Evolutionary conservation across 30 jellyfish, hydroid and myxozoan genomes (phyloP), one percentile per base, ranked within the genome.

Genomic region (Chironex yamaguchii): DNA sequence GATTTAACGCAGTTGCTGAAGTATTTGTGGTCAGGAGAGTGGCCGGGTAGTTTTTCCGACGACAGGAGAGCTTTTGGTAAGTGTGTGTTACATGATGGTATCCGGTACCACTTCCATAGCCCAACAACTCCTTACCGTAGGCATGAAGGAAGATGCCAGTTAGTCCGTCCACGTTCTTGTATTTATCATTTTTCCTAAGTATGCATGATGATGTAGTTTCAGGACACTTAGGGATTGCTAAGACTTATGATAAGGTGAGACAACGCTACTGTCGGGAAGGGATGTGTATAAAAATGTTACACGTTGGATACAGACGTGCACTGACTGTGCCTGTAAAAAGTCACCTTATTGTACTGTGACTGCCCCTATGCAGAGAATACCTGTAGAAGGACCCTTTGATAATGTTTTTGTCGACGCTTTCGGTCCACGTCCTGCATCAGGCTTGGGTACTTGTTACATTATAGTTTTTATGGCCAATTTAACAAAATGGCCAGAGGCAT

Each of bases 211-310:
- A 87, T 23, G 50, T 36, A 24, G 11, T 35, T 67, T 66, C 84
- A 24, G 96, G 93, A 62, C 96, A 68, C 62, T 67, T 80, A 35
- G 96, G 94, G 1, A 36, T 79, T 17, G 79, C 94, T 3, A 79
- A 87, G 42, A 28, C 87, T 11, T 77, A 67, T 27, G 94, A 77
- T 31, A 79, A 67, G 68, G 35, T 80, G 29, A 62, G 89, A 25
- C 87, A 73, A 54, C 58, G 58, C 17, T 42, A 42, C 17, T 42
- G 9, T 42, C 13, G 58, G 9, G 58, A 17, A 42, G n/a, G n/a
- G n/a, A n/a, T n/a, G n/a, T n/a, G n/a, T n/a, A n/a, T 34, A 62
- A 66, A n/a, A n/a, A n/a, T n/a, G n/a, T n/a, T n/a, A n/a, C n/a
- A n/a, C n/a, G n/a, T n/a, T n/a, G n/a, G n/a, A n/a, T n/a, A n/a